Percentiles rank a stretch among this genome's conserved stretches.
Evolutionary conservation across 2,113 vertebrate species (phyloP).

Genomic region (Xenopus laevis): DNA sequence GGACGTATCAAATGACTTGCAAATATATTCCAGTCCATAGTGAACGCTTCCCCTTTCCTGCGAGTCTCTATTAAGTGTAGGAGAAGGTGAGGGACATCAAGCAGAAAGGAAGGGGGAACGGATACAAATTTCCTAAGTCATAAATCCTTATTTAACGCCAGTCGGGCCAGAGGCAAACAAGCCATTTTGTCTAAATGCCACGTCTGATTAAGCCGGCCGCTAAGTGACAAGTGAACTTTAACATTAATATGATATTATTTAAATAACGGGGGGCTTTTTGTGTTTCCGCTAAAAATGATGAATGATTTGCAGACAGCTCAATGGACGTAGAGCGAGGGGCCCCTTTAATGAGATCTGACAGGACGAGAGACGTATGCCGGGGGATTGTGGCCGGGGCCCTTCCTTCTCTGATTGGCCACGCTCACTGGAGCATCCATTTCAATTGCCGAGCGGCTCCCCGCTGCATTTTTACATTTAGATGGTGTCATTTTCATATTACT

Average conservation of each 20-base stretch:
- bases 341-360: conserved; percentile 97
- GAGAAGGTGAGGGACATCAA: conserved; percentile 71
- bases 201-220: conserved; percentile 97
- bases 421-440: conserved; percentile 92
- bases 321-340: conserved; percentile 79
- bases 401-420: conserved; percentile 84
- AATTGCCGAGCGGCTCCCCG: conserved; percentile 80
- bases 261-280: conserved; percentile 95
- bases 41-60: conserved; percentile 71
- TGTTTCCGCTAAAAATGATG: conserved; percentile 91
- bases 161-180: conserved; percentile 72
- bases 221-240: conserved; percentile 99
- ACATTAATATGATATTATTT: conserved; percentile 99
- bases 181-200: conserved; percentile 89
- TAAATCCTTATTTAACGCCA: conserved; percentile 98
- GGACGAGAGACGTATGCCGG: conserved; percentile 96
- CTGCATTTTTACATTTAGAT: conserved; percentile 84
- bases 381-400: conserved; percentile 76
- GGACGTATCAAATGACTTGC: conserved; percentile 72
- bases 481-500: conserved; percentile 89
- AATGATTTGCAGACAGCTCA: conserved; percentile 98
- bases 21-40: conserved; percentile 77
- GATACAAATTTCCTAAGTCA: conserved; percentile 75
- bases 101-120: too few relatives aligned
- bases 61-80: conserved; percentile 64